Base-by-base conservation (phyloP, 2,113 vertebrate species). In the Cephalopterus ornatus region DNA sequence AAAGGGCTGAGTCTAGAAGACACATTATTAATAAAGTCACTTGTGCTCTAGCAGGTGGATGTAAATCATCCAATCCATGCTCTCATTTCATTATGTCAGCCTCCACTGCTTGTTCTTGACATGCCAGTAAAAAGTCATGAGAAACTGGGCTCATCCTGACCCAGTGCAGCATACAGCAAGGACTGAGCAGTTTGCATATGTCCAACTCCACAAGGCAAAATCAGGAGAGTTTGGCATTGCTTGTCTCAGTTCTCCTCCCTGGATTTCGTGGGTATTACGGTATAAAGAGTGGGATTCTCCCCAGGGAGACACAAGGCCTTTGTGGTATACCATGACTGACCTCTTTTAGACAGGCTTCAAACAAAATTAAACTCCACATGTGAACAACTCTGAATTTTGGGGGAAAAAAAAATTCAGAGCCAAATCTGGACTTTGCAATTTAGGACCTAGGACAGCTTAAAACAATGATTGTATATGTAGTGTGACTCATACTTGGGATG, bases 241-340 rank as follows among this genome's bases (percentile, higher is more conserved):
- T 52, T 52, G 20, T 89, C 59, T 92, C 68, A 33, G 3, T 89
- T 93, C 20, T 88, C 15, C 73, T 73, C 50, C 33, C 22, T 15
- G 73, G 7, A 14, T 52, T 88, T 88, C 39, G 35, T 7, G 3
- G 1, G 0, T 74, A 30, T 44, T 85, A 28, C 0, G 3, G 17
- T 41, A 58, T 84, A 59, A 83, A 88, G 82, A 33, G 63, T 80
- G 74, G 71, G 33, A 83, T 83, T 90, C 50, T 93, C 49, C 30
- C 63, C 23, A 41, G 35, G 59, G 81, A 80, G 39, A 27, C 24
- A 14, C 3, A 42, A 76, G 53, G n/a, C 23, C 27, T 83, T 88
- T 92, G 88, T 73, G 85, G 61, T 67, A 22, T 73, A 80, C 65
- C 35, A 80, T 50, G 39, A 32, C 58, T 1, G 5, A 84, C 39